Conservation (phyloP, 2,113 vertebrate species). For the Speoplatyrhinus poulsoni region DNA sequence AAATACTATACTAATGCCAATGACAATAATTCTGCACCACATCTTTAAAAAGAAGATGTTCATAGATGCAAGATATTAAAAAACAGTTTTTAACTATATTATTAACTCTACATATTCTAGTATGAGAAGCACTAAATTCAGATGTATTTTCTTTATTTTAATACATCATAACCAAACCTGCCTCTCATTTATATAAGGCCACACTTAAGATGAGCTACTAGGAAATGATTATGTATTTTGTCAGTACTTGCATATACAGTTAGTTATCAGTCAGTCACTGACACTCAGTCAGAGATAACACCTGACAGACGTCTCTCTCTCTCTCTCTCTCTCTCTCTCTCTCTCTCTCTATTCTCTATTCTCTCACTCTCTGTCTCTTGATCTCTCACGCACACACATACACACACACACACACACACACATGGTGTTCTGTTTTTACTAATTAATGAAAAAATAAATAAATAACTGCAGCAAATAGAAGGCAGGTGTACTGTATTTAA, state of each 20-base stretch:
- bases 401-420: background rate
- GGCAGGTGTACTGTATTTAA: conserved; percentile 57
- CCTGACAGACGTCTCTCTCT: no score
- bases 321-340: no score
- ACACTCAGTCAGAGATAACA: background rate
- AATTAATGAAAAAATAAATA: background rate
- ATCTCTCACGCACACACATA: background rate
- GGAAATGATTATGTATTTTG: conserved; percentile 63
- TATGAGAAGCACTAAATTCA: conserved; percentile 46
- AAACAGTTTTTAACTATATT: conserved; percentile 29
- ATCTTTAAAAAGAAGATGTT: conserved; percentile 24
- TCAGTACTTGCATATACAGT: conserved; percentile 84
- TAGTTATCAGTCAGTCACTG: no score
- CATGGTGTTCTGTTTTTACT: background rate
- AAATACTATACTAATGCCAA: conserved; percentile 7
- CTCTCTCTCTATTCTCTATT: no score
- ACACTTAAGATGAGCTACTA: conserved; percentile 88
- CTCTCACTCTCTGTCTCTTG: no score
- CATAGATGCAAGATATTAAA: conserved; percentile 30
- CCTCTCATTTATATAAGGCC: conserved; percentile 90
- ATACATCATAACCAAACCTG: conserved; percentile 90
- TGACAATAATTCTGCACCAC: conserved; percentile 34
- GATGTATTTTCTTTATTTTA: conserved; percentile 82
- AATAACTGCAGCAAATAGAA: conserved; percentile 54
- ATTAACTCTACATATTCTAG: conserved; percentile 44